These are phyloP conservation scores for Linnaemya tessellans DNA, from an alignment of 2,888 invertebrate species.

Conservation along the genomic window DNA sequence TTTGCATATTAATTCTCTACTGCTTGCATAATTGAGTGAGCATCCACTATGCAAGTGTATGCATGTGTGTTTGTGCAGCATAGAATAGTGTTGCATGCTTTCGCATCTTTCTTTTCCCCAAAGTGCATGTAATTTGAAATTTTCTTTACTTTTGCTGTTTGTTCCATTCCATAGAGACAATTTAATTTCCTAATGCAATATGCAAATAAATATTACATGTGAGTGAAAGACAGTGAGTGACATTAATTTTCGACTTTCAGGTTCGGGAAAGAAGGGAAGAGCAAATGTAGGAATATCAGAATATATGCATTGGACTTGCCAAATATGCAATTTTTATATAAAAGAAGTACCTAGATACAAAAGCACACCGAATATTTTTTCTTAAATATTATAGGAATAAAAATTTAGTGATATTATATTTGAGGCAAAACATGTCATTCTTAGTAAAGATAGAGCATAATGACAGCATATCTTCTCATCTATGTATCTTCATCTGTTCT, in stretches of 20 bases:
- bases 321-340: too few relatives aligned
- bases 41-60: slow-evolving; percentile 19
- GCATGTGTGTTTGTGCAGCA: not conserved
- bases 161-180: slow-evolving; percentile 30
- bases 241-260: not conserved
- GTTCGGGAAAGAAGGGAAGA: too few relatives aligned
- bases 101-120: slow-evolving; percentile 52
- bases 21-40: slow-evolving; percentile 4
- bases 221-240: slow-evolving; percentile 50
- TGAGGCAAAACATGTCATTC: too few relatives aligned
- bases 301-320: too few relatives aligned
- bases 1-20: not conserved
- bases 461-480: too few relatives aligned
- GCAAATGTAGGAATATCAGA: too few relatives aligned
- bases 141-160: not conserved
- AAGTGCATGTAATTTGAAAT: slow-evolving; percentile 40
- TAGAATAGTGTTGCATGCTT: slow-evolving; percentile 45
- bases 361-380: too few relatives aligned
- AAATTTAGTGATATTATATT: too few relatives aligned
- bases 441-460: too few relatives aligned
- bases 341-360: too few relatives aligned
- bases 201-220: slow-evolving; percentile 60
- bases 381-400: too few relatives aligned
- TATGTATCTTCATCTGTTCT: too few relatives aligned
- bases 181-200: slow-evolving; percentile 53